A percentile compares a stretch with the other conserved stretches of the same genome.
Evolutionary conservation across 2,113 vertebrate species (phyloP).

Genomic region (Scatophagus argus): DNA sequence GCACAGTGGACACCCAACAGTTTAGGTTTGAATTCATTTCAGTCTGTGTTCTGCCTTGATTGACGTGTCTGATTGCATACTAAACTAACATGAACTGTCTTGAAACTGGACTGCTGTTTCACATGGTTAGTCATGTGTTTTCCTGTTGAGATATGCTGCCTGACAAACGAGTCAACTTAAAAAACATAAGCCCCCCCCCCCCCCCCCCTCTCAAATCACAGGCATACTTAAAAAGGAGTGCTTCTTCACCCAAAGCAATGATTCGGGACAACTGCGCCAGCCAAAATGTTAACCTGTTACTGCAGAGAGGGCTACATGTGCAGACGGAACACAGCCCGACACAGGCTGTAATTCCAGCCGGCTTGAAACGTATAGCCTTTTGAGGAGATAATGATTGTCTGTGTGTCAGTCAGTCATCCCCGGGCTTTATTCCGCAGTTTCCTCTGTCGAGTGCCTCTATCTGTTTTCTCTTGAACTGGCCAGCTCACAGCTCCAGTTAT

Average conservation of each 20-base stretch:
- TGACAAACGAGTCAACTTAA: slow-evolving; percentile 45
- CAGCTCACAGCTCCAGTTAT: slow-evolving; percentile 50
- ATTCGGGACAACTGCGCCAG: slow-evolving; percentile 13
- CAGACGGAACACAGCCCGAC: slow-evolving; percentile 43
- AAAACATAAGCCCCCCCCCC: slow-evolving; percentile 18
- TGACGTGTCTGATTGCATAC: slow-evolving; percentile 15
- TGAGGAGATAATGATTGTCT: slow-evolving; percentile 58
- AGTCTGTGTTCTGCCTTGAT: not conserved
- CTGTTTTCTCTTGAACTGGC: slow-evolving; percentile 42
- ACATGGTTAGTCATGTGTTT: slow-evolving; percentile 39
- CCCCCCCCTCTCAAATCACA: slow-evolving; percentile 18
- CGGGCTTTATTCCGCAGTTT: slow-evolving; percentile 40
- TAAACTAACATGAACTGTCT: slow-evolving; percentile 17
- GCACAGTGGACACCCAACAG: not conserved
- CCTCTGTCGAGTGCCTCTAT: slow-evolving; percentile 33
- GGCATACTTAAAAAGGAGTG: slow-evolving; percentile 35
- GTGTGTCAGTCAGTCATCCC: slow-evolving; percentile 48
- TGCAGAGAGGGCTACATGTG: slow-evolving; percentile 29
- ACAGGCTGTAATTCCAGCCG: slow-evolving; percentile 67
- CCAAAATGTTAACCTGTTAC: slow-evolving; percentile 29
- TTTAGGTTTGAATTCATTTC: not conserved
- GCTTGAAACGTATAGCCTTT: slow-evolving; percentile 62
- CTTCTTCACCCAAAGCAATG: slow-evolving; percentile 31
- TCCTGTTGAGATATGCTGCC: slow-evolving; percentile 45
- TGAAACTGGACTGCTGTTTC: slow-evolving; percentile 30